Evolutionary conservation across 2,113 vertebrate genomes (phyloP).

Genomic region (Microtus ochrogaster): DNA sequence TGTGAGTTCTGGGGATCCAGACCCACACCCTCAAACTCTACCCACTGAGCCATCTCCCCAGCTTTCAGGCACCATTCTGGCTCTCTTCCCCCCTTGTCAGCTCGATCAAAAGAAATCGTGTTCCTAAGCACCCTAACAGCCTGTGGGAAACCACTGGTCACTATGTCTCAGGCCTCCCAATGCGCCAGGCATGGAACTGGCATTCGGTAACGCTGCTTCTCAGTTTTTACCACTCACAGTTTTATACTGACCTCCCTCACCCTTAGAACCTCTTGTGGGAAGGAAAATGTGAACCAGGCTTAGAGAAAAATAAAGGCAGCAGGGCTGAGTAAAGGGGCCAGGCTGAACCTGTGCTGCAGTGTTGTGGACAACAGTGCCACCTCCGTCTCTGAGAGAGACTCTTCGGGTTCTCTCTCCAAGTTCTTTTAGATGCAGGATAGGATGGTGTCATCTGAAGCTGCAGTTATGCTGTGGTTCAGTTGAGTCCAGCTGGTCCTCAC

Average conservation of each 20-base stretch:
- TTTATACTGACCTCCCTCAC: neutral
- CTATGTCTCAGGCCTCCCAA: neutral
- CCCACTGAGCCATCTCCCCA: neutral
- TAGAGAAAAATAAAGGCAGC: neutral
- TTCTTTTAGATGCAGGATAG: neutral
- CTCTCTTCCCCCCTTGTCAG: neutral
- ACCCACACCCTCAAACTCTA: neutral
- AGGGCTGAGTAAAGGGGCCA: neutral
- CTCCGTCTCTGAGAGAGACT: neutral
- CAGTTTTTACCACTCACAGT: neutral
- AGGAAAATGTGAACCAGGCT: neutral
- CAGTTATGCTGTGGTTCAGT: neutral
- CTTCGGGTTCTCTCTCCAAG: neutral
- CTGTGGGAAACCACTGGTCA: neutral
- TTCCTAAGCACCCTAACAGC: neutral
- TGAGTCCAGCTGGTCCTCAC: neutral
- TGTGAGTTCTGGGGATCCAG: neutral
- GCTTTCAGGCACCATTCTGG: neutral
- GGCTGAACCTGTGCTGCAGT: neutral
- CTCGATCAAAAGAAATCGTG: neutral
- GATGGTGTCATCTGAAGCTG: neutral
- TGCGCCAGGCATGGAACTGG: neutral
- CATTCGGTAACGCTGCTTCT: neutral
- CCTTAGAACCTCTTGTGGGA: neutral
- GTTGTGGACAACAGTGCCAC: rapidly evolving